Base-by-base conservation (phyloP, 2,797 vertebrate species). In the Alouatta caraya region DNA sequence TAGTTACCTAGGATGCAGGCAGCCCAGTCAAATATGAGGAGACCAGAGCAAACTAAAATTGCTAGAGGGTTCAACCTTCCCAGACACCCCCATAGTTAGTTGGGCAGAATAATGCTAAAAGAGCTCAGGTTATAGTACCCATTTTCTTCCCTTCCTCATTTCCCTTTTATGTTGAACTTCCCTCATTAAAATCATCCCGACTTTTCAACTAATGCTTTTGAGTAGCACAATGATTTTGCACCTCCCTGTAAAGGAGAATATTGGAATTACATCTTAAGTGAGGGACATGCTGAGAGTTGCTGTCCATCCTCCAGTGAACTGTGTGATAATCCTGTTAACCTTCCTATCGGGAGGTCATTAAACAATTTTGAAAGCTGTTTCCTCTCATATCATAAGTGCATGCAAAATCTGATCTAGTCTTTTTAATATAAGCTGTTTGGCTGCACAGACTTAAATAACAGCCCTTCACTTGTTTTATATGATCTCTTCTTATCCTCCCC, bases 181-280 rank as follows among this genome's bases (percentile, higher is more conserved):
- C 64, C 81, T 97, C 97, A 96, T 97, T 97, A 97, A 97, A 97
- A 97, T 42, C 83, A 89, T 85, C 79, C 85, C 72, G 96, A 95
- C 96, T 96, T 95, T 96, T 76, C 5, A 42, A 93, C 50, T 19
- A 33, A 24, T 88, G 83, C 87, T 86, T 96, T 85, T 97, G 88
- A 95, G 42, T 22, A 90, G 86, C 88, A 93, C 86, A 30, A 81
- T 73, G 67, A 95, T 92, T 95, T 95, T 83, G 88, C 30, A 95
- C 92, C 0, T 17, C 37, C 64, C 88, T 96, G 57, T 85, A 93
- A 95, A 96, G 97, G 95, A 64, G 59, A 96, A 82, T 93, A 93
- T 55, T 95, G 96, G 98, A 97, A 98, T 89, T 52, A 87, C 84
- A 22, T 50, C 6, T 2, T 0, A 46, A 92, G 61, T 82, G 67